Evolutionary conservation across 1,140 invertebrate genomes (phyloP), one percentile per base, ranked within the genome.

Genomic region (Drosophila athabasca): DNA sequence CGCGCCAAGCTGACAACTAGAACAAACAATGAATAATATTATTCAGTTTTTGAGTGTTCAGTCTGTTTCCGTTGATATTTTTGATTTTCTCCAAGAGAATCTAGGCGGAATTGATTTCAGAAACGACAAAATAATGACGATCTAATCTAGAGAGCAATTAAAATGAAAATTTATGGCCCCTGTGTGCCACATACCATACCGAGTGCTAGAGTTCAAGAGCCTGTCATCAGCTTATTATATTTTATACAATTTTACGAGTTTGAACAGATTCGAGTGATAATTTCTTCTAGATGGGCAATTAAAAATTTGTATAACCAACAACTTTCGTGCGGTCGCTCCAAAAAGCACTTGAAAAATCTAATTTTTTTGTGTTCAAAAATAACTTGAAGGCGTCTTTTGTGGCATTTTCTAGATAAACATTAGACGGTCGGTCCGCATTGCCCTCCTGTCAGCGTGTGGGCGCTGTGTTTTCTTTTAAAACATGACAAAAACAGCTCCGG

Each of bases 81-180:
- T 54, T 68, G 29, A 45, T 6, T n/a, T 50, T 51, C 65, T 57
- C 52, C 39, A 48, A 22, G 31, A 22, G 31, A 35, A 57, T 35
- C 13, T 6, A 26, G 80, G 65, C 57, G 39, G 44, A 70, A 71
- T 73, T 57, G 72, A 71, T 76, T 85, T 76, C 8, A 31, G 22
- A 59, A 70, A 81, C 64, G 46, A 83, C 61, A 79, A 70, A 83
- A 83, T 71, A 75, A 67, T 61, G 45, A 64, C 67, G 68, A 51
- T 66, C 74, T 85, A 85, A 85, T 85, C 82, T 85, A 46, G 44
- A 75, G 66, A 61, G 74, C 75, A 81, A 85, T 85, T 85, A 87
- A 85, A 88, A 76, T 49, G 62, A 35, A 79, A 76, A 85, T 85
- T 85, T 85, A 85, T 87, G 78, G 60, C 64, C 49, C 45, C 52